Evolutionary conservation across 2,113 vertebrate genomes (phyloP).

Genomic region (Gobiocypris rarus): DNA sequence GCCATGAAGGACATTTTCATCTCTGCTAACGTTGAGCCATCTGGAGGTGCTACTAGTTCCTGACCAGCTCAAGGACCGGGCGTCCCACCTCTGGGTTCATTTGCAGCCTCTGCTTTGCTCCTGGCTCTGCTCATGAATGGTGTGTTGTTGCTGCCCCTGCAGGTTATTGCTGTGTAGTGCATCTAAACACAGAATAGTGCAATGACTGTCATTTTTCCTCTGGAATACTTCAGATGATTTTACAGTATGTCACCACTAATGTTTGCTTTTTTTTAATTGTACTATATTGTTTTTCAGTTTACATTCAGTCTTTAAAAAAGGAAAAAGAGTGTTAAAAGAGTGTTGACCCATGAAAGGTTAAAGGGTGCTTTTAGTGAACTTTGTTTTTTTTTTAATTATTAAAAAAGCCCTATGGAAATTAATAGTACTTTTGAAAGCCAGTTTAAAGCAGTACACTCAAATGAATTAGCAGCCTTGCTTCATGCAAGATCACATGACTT

Average conservation of each 20-base stretch:
- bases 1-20: conserved; percentile 19
- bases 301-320: background rate
- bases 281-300: conserved; percentile 4
- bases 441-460: background rate
- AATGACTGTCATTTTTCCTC: conserved; percentile 1
- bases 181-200: conserved; percentile 32
- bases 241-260: background rate
- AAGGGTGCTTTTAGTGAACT: background rate
- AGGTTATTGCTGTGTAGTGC: conserved; percentile 38
- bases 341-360: background rate
- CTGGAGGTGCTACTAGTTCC: conserved; percentile 10
- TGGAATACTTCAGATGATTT: conserved; percentile 2
- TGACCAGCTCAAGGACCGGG: background rate
- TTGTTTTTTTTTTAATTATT: background rate
- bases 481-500: background rate
- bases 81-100: conserved; percentile 1
- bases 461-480: background rate
- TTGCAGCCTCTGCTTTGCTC: conserved; percentile 21
- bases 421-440: background rate
- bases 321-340: background rate
- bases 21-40: conserved; percentile 33
- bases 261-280: background rate
- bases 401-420: too few species aligned
- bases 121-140: conserved; percentile 20
- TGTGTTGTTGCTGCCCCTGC: conserved; percentile 43